Conservation (phyloP, 2,113 vertebrate genomes). For the Ictalurus punctatus region DNA sequence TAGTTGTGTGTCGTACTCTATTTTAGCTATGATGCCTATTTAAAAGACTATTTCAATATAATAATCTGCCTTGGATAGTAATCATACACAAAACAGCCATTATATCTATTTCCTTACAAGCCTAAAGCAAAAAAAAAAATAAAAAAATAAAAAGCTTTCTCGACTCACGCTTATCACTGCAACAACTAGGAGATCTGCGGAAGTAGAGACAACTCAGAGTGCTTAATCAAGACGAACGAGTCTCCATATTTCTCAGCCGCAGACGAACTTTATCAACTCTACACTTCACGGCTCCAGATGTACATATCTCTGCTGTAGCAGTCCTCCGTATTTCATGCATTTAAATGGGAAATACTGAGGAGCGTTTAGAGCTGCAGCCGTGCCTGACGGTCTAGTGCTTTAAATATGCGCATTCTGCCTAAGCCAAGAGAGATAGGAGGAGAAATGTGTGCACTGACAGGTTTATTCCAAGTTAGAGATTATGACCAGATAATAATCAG, state of each 20-base stretch:
- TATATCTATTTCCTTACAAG: conserved; percentile 26
- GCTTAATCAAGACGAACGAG: conserved; percentile 2
- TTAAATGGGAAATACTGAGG: conserved; percentile 25
- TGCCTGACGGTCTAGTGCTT: conserved; percentile 19
- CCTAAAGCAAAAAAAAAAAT: not conserved
- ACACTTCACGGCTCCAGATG: not conserved
- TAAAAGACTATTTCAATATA: conserved; percentile 12
- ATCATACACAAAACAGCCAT: not conserved
- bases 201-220: conserved; percentile 1
- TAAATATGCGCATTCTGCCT: conserved; percentile 18
- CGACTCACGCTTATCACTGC: conserved; percentile 1
- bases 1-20: not conserved
- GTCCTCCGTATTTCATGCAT: conserved; percentile 15
- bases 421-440: not conserved
- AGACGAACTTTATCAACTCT: conserved; percentile 3
- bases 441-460: not conserved
- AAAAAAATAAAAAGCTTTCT: not conserved
- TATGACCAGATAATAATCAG: not conserved
- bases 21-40: conserved; percentile 19
- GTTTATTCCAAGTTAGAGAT: not conserved
- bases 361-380: conserved; percentile 16
- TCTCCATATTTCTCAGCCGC: conserved; percentile 15
- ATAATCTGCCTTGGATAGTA: not conserved
- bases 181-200: not conserved
- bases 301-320: not conserved